These are phyloP conservation scores for Drosophila mimetica DNA, from an alignment of 2,888 invertebrate genomes.

Conservation along the genomic window DNA sequence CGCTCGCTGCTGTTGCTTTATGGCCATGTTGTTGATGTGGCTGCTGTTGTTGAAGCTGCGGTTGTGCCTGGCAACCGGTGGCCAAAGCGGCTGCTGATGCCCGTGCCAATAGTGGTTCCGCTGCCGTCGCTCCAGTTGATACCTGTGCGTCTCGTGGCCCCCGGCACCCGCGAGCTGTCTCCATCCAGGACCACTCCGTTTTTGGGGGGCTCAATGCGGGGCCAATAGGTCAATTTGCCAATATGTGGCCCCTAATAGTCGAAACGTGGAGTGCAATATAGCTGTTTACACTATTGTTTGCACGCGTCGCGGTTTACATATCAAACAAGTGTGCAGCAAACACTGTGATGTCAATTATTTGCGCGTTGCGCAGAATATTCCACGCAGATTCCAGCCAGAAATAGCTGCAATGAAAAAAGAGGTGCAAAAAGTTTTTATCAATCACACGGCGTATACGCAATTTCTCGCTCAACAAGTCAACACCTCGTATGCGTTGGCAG, in stretches of 20 bases:
- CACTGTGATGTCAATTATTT: conserved; percentile 34
- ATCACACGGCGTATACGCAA: conserved; percentile 31
- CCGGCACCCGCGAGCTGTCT: conserved; percentile 49
- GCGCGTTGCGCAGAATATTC: conserved; percentile 17
- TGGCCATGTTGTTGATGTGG: conserved; percentile 61
- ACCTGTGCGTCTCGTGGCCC: conserved; percentile 43
- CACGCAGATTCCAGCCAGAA: conserved; percentile 46
- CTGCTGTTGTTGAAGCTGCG: conserved; percentile 45
- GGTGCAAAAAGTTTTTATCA: conserved; percentile 4
- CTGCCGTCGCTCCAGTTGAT: conserved; percentile 41
- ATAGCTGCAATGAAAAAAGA: conserved; percentile 3
- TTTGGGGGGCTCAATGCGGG: conserved; percentile 8
- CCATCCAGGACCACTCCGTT: conserved; percentile 62
- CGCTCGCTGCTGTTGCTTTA: conserved; percentile 63
- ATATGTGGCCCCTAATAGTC: conserved; percentile 15
- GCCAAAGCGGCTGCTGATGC: conserved; percentile 33
- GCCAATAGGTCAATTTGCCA: not conserved
- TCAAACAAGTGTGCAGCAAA: conserved; percentile 18
- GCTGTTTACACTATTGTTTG: conserved; percentile 54
- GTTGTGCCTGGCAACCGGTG: conserved; percentile 48
- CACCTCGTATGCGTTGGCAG: not conserved
- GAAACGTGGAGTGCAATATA: conserved; percentile 1
- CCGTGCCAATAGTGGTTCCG: conserved; percentile 33
- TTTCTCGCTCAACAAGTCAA: conserved; percentile 16
- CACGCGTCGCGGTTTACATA: conserved; percentile 39